Evolutionary conservation across 2,797 vertebrate species (phyloP), one percentile per base, ranked within the genome.

Genomic region (Gymnoscopelus microlampas): DNA sequence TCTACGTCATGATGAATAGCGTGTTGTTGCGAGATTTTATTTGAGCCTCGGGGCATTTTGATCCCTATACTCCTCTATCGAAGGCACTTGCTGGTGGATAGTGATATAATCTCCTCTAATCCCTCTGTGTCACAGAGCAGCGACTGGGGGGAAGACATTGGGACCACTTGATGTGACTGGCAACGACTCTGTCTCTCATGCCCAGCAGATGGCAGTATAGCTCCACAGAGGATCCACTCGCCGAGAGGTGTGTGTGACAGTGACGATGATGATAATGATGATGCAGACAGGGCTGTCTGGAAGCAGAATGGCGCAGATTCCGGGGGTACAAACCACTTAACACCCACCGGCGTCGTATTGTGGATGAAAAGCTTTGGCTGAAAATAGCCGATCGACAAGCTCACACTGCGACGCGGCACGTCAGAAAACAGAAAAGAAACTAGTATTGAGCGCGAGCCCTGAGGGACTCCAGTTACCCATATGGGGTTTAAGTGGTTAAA

Each of bases 181-280:
- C 59, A 82, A 63, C 66, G 79, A 6, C 35, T 58, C 68, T 54
- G 48, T 53, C 55, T 53, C 55, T 76, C 10, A 14, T 79, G 56
- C 71, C 90, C 91, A 88, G 87, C 86, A 92, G 91, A 89, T 88
- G 90, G 91, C 86, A 74, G 86, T 91, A 86, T 79, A 85, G 78
- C 87, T 82, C 80, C 81, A 23, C 60, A 10, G 63, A 76, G 85
- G 50, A 76, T 73, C 80, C 76, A 65, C 77, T 74, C 19, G 56
- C 56, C 65, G 73, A 26, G 68, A 68, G 70, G 70, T 53, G 76
- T 26, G 69, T 53, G 76, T 26, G 69, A 87, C 89, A 90, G 88
- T 87, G 87, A 86, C 82, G 14, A 7, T 51, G 50, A 51, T 51
- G 49, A 35, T 24, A 7, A 14, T 53, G 62, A 19, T 53, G 62